These are phyloP conservation scores for Campylomormyrus numenius DNA, from an alignment of 2,113 vertebrate species.

Conservation along the genomic window DNA sequence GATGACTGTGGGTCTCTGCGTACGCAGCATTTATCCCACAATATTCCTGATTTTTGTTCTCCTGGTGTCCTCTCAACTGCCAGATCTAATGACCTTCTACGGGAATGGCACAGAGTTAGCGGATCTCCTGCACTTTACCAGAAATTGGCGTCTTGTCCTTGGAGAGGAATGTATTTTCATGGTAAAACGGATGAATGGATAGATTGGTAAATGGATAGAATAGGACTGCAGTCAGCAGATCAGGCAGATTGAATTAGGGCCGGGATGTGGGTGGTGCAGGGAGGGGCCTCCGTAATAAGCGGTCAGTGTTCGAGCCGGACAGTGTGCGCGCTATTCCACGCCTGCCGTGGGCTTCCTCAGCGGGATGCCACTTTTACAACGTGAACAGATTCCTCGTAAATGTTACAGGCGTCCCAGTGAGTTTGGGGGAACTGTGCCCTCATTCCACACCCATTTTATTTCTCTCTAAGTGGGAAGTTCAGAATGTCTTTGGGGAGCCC, in stretches of 20 bases:
- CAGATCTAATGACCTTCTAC: not conserved
- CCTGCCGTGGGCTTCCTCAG: not conserved
- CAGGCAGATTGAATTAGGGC: not conserved
- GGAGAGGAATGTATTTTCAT: not conserved
- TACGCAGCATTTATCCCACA: not conserved
- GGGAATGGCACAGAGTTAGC: not conserved
- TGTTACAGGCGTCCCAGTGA: not conserved
- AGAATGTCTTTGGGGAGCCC: not conserved
- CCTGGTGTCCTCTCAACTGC: not conserved
- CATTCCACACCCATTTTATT: not conserved
- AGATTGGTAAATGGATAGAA: not conserved
- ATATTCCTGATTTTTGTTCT: not conserved
- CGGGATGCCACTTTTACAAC: not conserved
- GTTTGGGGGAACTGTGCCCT: not conserved
- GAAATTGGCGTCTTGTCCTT: not conserved
- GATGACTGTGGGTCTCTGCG: not conserved
- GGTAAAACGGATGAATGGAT: not conserved
- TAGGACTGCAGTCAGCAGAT: not conserved
- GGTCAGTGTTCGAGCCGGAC: not conserved
- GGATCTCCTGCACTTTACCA: not conserved
- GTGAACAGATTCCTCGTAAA: not conserved
- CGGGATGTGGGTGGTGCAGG: not conserved
- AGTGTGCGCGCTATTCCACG: not conserved
- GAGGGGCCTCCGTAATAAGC: not conserved
- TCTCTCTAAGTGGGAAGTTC: not conserved